These are phyloP conservation scores for Zaprionus camerounensis DNA, from an alignment of 1,140 invertebrate genomes.

Conservation along the genomic window DNA sequence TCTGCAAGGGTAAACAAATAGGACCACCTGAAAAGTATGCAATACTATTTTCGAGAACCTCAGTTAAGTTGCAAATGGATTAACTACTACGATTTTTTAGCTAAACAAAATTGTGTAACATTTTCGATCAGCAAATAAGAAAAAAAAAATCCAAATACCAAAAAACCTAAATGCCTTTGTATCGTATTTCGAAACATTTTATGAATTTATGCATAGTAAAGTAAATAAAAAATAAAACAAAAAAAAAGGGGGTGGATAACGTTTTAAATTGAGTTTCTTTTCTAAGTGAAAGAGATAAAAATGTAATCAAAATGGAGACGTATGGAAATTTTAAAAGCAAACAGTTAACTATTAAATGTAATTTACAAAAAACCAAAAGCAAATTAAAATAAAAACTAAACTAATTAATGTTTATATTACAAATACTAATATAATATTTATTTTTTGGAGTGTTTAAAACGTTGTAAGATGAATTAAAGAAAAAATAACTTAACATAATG, in stretches of 20 bases:
- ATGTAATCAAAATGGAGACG: constrained; percentile 68
- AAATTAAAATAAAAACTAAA: constrained; percentile 50
- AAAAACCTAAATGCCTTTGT: constrained; percentile 78
- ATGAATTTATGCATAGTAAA: constrained; percentile 73
- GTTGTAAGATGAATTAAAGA: constrained; percentile 68
- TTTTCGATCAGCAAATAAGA: constrained; percentile 43
- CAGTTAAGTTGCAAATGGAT: constrained; percentile 42
- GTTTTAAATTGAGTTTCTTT: constrained; percentile 69
- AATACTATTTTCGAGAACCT: constrained; percentile 66
- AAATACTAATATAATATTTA: constrained; percentile 75
- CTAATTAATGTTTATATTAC: constrained; percentile 49
- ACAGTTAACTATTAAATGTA: constrained; percentile 83
- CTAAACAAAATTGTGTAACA: constrained; percentile 47
- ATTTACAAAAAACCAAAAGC: constrained; percentile 51
- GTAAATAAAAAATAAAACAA: constrained; percentile 40
- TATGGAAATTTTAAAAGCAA: constrained; percentile 65
- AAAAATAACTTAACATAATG: constrained; percentile 52
- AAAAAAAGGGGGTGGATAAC: constrained; percentile 9
- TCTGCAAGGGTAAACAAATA: constrained; percentile 43
- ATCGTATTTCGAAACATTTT: constrained; percentile 80
- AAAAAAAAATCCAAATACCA: constrained; percentile 23
- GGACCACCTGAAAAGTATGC: constrained; percentile 73
- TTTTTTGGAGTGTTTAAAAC: constrained; percentile 83
- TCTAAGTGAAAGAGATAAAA: constrained; percentile 57
- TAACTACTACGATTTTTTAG: constrained; percentile 44